Evolutionary conservation across 2,797 vertebrate species (phyloP), one percentile per base, ranked within the genome.

Genomic region (Onychomys arenicola): DNA sequence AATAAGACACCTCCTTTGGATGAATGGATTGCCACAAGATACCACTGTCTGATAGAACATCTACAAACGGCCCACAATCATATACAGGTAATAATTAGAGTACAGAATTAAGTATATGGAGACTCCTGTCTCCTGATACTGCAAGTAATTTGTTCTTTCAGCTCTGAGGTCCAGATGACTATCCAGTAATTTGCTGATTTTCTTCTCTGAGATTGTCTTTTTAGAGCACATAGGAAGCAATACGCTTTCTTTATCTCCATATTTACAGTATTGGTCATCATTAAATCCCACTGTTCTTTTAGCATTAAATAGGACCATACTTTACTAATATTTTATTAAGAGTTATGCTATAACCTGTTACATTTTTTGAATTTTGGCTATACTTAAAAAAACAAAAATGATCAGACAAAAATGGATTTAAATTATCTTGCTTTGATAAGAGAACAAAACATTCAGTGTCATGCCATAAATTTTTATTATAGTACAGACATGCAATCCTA

Each of bases 381-480:
- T 84, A 93, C 13, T 49, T 88, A 83, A 91, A 55, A 46, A 88
- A 76, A 46, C 46, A 91, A 91, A 80, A 71, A 71, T 86, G 71
- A 13, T 85, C 6, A 85, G 11, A n/a, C 3, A 75, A 83, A 93
- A 87, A 49, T 76, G 81, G 76, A 93, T 76, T 76, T 49, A 93
- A 88, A 49, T n/a, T 90, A 9, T 55, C 55, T 55, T 55, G 10
- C 19, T 88, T 81, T 88, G 34, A 91, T n/a, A 90, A 91, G 32
- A 10, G 71, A 92, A 92, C 5, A 95, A 87, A 95, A 97, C 67
- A 81, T 69, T 37, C 32, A 85, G n/a, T 78, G 29, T 55, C 16
- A 57, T 85, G 6, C 32, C 14, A 43, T 82, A 90, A 93, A 88
- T 52, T 63, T 82, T 87, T 89, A 63, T 85, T 63, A 82, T 85